Base-by-base conservation (phyloP, 2,888 invertebrate genomes). In the Torymus aiolomorphi region DNA sequence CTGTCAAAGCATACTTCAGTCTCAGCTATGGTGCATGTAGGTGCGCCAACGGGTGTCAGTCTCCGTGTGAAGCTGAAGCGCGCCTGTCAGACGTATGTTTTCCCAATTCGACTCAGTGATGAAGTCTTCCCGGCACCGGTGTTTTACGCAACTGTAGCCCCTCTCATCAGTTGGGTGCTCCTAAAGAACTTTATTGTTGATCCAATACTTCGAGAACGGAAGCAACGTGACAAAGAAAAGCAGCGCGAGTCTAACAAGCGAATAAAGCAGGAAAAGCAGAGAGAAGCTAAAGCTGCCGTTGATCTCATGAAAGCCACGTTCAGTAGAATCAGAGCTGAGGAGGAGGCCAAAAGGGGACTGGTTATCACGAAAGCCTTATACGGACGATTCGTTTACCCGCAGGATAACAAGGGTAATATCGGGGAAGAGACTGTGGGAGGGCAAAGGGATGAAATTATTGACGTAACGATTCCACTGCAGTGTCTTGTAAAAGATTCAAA, bases 401-500 rank as follows among this genome's bases (percentile, higher is more conserved):
- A 88, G 51, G 88, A 87, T 61, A 74, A 83, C 42, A 56, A 65
- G 14, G 49, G 80, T 82, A 88, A 86, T 12, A 82, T 81, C 8
- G 82, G 85, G 4, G 89, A 89, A 13, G 87, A 87, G 51, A 82
- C 84, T 69, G 85, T 82, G 1, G 80, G 79, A 18, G 86, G 85
- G 1, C 86, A 85, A 4, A 88, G 87, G 66, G 90, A 92, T 62
- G 95, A 95, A 85, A 92, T 95, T 2, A 94, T 97, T 81, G 98
- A 98, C 90, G 98, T 98, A 16, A 97, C 97, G n/a, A 93, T 98
- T 85, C 97, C 98, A 0, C 88, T 99, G 42, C 99, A 99, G 91
- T 97, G 98, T 88, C 93, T 98, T 85, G 96, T 98, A 74, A 96
- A 96, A 88, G 96, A 98, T 89, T 96, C 98, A n/a, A 94, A 95